These are phyloP conservation scores for Prunella strophiata DNA, from an alignment of 2,797 vertebrate species.

Conservation along the genomic window DNA sequence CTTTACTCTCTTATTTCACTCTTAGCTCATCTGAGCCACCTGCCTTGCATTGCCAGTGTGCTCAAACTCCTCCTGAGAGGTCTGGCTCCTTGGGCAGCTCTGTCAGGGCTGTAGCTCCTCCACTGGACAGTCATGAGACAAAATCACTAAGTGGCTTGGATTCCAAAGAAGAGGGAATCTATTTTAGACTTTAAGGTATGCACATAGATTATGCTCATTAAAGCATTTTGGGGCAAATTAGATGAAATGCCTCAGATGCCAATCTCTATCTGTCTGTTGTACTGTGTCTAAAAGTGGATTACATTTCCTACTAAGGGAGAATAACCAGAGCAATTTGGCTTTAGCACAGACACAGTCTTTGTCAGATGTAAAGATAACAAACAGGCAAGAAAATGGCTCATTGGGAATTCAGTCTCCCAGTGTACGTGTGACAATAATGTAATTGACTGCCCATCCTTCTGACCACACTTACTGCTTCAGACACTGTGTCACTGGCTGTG, in stretches of 20 bases:
- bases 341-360: neutral
- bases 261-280: neutral
- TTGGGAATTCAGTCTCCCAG: neutral
- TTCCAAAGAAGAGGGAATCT: neutral
- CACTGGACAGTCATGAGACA: neutral
- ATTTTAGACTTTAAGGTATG: neutral
- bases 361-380: neutral
- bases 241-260: neutral
- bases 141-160: neutral
- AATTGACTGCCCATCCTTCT: neutral
- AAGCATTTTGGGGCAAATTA: neutral
- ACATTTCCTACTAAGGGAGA: neutral
- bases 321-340: neutral
- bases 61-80: neutral
- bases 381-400: neutral
- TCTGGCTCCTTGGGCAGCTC: neutral
- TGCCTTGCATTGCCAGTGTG: neutral
- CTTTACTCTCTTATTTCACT: neutral
- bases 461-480: neutral
- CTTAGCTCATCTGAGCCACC: neutral
- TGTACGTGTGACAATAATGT: neutral
- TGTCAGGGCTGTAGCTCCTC: neutral
- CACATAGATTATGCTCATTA: neutral
- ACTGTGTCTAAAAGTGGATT: neutral
- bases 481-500: accelerated